Percentiles rank a stretch among this genome's conserved stretches.
Evolutionary conservation across 2,113 vertebrate genomes (phyloP).

Genomic region (Gambusia affinis): DNA sequence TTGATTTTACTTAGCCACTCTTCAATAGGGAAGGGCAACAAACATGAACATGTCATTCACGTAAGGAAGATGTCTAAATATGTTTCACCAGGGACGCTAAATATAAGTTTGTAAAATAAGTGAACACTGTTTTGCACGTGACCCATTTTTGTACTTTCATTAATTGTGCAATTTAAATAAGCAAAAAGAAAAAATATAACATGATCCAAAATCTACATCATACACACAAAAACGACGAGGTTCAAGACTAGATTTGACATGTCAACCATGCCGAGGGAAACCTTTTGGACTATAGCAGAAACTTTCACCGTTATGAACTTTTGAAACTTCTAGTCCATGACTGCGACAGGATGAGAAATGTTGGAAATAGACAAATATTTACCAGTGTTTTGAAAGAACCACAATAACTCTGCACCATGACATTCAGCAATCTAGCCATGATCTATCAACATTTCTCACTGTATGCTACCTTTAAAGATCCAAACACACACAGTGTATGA

Average conservation of each 20-base stretch:
- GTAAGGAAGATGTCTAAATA: too few species aligned
- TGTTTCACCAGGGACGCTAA: not conserved
- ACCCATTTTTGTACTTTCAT: slow-evolving; percentile 9
- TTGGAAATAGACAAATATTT: not conserved
- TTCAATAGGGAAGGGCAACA: not conserved
- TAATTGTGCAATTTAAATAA: slow-evolving; percentile 10
- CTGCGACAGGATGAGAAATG: not conserved
- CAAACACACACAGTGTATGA: slow-evolving; percentile 1
- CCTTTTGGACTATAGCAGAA: not conserved
- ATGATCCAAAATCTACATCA: not conserved
- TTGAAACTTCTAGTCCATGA: not conserved
- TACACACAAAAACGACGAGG: slow-evolving; percentile 26
- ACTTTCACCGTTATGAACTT: not conserved
- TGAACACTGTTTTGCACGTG: not conserved
- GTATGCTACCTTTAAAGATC: slow-evolving; percentile 2
- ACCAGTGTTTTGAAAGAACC: not conserved
- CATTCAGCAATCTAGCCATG: not conserved
- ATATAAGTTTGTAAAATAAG: not conserved
- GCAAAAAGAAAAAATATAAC: not conserved
- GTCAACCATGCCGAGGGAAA: slow-evolving; percentile 57
- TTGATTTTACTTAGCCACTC: too few species aligned
- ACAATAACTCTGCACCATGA: slow-evolving; percentile 2
- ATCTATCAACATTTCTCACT: slow-evolving; percentile 1
- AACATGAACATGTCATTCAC: not conserved
- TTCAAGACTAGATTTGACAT: slow-evolving; percentile 70